Percentiles rank a stretch among this genome's conserved stretches.
Conservation (phyloP, 2,888 invertebrate genomes). For the Tenthredo distinguenda region DNA sequence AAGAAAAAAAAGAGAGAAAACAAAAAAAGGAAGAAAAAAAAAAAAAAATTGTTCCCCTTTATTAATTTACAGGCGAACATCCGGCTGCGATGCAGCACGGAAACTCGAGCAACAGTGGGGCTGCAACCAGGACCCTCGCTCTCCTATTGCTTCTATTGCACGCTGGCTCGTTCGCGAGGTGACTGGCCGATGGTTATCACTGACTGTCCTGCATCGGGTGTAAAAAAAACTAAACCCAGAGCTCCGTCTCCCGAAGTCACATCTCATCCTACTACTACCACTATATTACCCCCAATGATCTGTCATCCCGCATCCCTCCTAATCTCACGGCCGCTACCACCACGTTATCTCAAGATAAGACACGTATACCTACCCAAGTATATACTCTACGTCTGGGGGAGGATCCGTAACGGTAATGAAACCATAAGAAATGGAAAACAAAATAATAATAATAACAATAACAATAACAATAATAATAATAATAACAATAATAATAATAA, state of each 20-base stretch:
- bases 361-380: too few species aligned
- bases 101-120: slow-evolving; percentile 77
- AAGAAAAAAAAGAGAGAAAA: background rate
- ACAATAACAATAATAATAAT: background rate
- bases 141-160: slow-evolving; percentile 72
- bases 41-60: background rate
- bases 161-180: slow-evolving; percentile 74
- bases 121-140: slow-evolving; percentile 73
- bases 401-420: slow-evolving; percentile 1
- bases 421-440: background rate
- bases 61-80: slow-evolving; percentile 77
- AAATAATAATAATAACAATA: background rate
- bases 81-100: slow-evolving; percentile 81
- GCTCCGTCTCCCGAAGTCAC: background rate
- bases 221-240: background rate
- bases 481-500: background rate
- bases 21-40: too few species aligned
- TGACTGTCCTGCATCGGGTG: background rate
- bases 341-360: too few species aligned
- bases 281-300: background rate
- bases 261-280: background rate
- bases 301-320: background rate
- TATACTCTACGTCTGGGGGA: background rate
- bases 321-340: too few species aligned
- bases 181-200: slow-evolving; percentile 69